Conservation (phyloP, 2,113 vertebrate species). For the Gobiocypris rarus region DNA sequence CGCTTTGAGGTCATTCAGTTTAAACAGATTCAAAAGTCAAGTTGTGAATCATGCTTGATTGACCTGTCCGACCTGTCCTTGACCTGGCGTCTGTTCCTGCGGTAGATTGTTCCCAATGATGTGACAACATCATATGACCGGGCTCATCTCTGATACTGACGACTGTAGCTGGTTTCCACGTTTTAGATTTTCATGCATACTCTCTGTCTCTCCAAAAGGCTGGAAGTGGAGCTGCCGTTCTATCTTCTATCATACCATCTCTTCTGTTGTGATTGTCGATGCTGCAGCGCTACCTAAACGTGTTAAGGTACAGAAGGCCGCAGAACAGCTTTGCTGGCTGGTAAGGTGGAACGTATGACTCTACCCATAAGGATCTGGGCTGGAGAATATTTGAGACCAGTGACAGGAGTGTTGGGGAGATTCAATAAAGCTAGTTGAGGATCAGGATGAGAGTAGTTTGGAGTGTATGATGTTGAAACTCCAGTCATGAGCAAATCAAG, state of each 20-base stretch:
- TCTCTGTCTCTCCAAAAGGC: neutral
- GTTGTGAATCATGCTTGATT: neutral
- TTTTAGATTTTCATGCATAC: neutral
- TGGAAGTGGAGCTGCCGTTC: neutral
- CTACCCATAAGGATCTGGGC: conserved; percentile 39
- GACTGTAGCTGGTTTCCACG: conserved; percentile 28
- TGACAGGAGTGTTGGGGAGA: conserved; percentile 34
- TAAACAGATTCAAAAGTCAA: neutral
- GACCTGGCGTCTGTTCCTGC: conserved; percentile 27
- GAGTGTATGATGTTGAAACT: no score
- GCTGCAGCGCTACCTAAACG: neutral
- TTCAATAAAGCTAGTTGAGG: conserved; percentile 24
- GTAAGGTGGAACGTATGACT: neutral
- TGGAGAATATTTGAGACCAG: conserved; percentile 25
- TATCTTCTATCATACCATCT: no score
- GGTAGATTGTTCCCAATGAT: conserved; percentile 4
- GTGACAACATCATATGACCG: conserved; percentile 26
- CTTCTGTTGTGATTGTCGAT: conserved; percentile 10
- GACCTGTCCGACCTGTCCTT: conserved; percentile 3
- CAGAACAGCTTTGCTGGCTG: conserved; percentile 8
- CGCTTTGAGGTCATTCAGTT: no score
- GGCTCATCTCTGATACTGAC: conserved; percentile 41
- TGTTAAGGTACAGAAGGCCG: neutral
- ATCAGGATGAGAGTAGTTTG: no score
- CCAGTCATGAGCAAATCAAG: no score